These are phyloP conservation scores for Eumerus sabulonum DNA, from an alignment of 2,888 invertebrate genomes.

Conservation along the genomic window DNA sequence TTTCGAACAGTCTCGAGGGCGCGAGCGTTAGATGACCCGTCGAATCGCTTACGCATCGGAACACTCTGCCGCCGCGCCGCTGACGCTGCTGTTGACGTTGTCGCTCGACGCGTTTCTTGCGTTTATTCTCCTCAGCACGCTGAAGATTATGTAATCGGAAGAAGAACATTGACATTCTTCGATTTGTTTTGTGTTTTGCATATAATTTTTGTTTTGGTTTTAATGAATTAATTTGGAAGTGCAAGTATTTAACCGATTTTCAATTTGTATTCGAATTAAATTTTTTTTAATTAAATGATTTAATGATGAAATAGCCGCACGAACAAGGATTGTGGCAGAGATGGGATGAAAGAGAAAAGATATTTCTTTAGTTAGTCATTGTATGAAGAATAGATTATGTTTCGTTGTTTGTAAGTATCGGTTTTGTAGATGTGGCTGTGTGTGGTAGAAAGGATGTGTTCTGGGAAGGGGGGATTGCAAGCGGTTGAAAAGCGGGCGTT, in stretches of 20 bases:
- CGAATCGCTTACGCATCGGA: conserved; percentile 79
- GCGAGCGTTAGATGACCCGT: conserved; percentile 83
- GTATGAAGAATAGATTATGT: neutral
- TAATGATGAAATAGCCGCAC: conserved; percentile 28
- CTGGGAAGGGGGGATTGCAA: too few relatives aligned
- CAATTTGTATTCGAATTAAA: neutral
- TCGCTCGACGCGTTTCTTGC: conserved; percentile 81
- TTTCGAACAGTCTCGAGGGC: conserved; percentile 90
- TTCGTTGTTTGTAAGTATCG: neutral
- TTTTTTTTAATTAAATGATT: conserved; percentile 19
- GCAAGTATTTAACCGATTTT: neutral
- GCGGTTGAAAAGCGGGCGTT: too few relatives aligned
- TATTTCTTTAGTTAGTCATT: conserved; percentile 27
- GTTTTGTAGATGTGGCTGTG: neutral
- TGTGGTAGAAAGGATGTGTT: neutral
- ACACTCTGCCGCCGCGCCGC: conserved; percentile 81
- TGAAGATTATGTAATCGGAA: conserved; percentile 95
- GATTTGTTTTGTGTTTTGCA: conserved; percentile 54
- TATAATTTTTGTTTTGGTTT: conserved; percentile 9
- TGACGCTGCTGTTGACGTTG: conserved; percentile 79
- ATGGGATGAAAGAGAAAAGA: conserved; percentile 37
- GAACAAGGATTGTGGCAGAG: conserved; percentile 21
- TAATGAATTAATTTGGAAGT: conserved; percentile 1
- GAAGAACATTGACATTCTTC: conserved; percentile 96
- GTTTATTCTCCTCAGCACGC: conserved; percentile 89